These are phyloP conservation scores for Luperina nickerlii DNA, from an alignment of 2,888 invertebrate species.

Conservation along the genomic window DNA sequence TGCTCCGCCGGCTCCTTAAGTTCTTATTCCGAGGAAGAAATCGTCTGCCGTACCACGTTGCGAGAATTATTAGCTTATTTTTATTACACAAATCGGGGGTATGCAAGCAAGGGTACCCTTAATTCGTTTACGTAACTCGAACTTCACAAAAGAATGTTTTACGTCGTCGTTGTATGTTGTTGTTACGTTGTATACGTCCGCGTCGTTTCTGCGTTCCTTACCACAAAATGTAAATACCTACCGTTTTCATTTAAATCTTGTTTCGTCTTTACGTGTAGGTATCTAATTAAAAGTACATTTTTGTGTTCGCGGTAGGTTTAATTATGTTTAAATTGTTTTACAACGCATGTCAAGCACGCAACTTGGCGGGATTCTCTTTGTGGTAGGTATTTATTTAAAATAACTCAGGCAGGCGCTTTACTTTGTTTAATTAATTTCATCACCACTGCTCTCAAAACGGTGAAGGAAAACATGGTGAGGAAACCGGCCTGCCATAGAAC, in stretches of 20 bases:
- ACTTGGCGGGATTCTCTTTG: slow-evolving; percentile 10
- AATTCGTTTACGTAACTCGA: slow-evolving; percentile 33
- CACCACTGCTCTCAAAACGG: background rate
- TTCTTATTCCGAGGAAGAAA: background rate
- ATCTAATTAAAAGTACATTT: slow-evolving; percentile 56
- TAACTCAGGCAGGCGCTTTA: background rate
- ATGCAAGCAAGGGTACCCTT: background rate
- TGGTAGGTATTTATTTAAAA: background rate
- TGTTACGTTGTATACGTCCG: slow-evolving; percentile 21
- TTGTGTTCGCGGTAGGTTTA: slow-evolving; percentile 34
- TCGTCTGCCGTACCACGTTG: background rate
- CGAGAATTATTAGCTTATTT: background rate
- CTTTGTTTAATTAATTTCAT: background rate
- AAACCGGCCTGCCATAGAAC: background rate
- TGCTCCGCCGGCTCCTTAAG: no score
- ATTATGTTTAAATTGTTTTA: slow-evolving; percentile 46
- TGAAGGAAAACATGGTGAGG: background rate
- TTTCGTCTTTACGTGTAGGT: slow-evolving; percentile 45
- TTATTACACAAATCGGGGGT: background rate
- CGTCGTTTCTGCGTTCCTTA: slow-evolving; percentile 25
- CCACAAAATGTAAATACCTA: slow-evolving; percentile 50
- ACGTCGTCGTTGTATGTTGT: background rate
- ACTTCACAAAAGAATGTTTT: slow-evolving; percentile 49
- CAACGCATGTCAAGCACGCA: slow-evolving; percentile 9
- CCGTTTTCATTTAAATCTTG: slow-evolving; percentile 57